These are phyloP conservation scores for Andrena hattorfiana DNA, from an alignment of 2,888 invertebrate species.

Conservation along the genomic window DNA sequence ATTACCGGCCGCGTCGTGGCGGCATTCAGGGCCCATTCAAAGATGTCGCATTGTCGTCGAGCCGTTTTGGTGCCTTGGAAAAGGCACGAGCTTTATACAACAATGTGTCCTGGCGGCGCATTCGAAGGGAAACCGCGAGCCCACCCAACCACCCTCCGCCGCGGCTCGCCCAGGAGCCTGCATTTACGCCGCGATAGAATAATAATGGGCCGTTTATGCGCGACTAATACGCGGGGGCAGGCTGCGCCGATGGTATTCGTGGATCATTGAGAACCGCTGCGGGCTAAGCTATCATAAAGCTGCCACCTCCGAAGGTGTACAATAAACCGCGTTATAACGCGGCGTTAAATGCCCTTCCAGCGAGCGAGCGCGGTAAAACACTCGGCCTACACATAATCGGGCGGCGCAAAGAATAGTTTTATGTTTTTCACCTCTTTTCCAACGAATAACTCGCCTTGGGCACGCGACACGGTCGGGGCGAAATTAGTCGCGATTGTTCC, in stretches of 20 bases:
- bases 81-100: slow-evolving; percentile 52
- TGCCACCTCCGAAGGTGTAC: slow-evolving; percentile 53
- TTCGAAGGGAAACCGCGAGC: slow-evolving; percentile 31
- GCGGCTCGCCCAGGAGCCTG: slow-evolving; percentile 27
- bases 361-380: slow-evolving; percentile 15
- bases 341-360: slow-evolving; percentile 42
- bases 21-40: slow-evolving; percentile 73
- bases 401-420: slow-evolving; percentile 20
- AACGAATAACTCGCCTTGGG: neutral
- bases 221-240: slow-evolving; percentile 45
- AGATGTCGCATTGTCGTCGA: slow-evolving; percentile 76
- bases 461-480: neutral
- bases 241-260: slow-evolving; percentile 25
- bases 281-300: slow-evolving; percentile 58
- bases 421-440: neutral
- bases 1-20: slow-evolving; percentile 70
- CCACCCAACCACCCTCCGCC: neutral
- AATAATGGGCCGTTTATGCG: slow-evolving; percentile 60
- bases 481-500: slow-evolving; percentile 37
- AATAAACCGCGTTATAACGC: slow-evolving; percentile 51
- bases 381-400: slow-evolving; percentile 40
- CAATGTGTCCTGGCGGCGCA: slow-evolving; percentile 51
- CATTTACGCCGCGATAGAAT: slow-evolving; percentile 57
- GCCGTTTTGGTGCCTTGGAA: slow-evolving; percentile 61
- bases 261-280: slow-evolving; percentile 64